Base-by-base conservation (phyloP, 1,140 invertebrate species). In the Ectropis grisescens region DNA sequence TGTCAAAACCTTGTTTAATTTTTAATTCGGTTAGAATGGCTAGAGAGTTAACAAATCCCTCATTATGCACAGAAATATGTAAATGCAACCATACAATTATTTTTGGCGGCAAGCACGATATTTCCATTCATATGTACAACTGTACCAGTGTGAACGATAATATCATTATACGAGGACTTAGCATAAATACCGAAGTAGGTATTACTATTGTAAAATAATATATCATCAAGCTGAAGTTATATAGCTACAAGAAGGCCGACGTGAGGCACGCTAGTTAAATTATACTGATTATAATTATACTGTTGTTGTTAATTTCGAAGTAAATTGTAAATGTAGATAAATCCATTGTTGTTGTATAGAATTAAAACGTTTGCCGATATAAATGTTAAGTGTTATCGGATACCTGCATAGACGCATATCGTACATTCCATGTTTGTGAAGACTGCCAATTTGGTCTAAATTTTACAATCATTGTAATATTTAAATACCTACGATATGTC, bases 371-470 rank as follows among this genome's bases (percentile, higher is more conserved):
- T 67, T 61, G 58, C 68, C 59, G 64, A 72, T 70, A 65, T 74
- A n/a, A n/a, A n/a, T 66, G 50, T 64, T 71, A 72, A 78, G 71
- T 78, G 71, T 78, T 74, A 68, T 74, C 66, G 60, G 68, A 71
- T 76, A 81, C 71, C 66, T 76, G 68, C 69, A 76, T 78, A 78
- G 65, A 74, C 76, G 76, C 76, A 81, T 81, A 81, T 81, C 76
- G 69, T 72, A 78, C 72, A 81, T 81, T 81, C 76, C 76, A 81
- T 71, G 71, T 78, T 80, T 76, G 69, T 75, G 57, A 81, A 78
- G 76, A 81, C 76, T 81, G 76, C 72, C 72, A 78, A 78, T 75
- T 78, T 81, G 76, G 76, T 81, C 76, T 81, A 76, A 81, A 81
- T 80, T 81, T 70, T 81, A 78, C 65, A 81, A 71, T 72, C 67